Percentiles rank a stretch among this genome's conserved stretches.
Evolutionary conservation across 2,797 vertebrate genomes (phyloP).

Genomic region (Phalanger gymnotis): DNA sequence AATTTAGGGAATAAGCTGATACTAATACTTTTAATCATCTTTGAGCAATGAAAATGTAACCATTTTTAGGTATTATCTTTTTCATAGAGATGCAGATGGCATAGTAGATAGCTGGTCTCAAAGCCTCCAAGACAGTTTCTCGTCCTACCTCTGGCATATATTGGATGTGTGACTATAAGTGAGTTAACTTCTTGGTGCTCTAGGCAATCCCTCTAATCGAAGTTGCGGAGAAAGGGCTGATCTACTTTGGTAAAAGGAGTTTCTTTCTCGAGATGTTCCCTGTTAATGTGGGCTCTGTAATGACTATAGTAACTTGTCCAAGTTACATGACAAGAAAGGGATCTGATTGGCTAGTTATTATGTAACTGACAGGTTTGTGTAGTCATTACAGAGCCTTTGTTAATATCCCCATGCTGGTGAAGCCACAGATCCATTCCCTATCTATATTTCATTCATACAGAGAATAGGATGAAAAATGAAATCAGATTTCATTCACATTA

Average conservation of each 20-base stretch:
- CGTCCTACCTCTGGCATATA: neutral
- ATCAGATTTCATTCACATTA: neutral
- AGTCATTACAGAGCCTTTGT: neutral
- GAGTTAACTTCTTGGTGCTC: neutral
- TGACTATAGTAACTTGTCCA: neutral
- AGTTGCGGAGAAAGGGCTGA: neutral
- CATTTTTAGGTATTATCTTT: neutral
- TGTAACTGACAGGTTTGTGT: neutral
- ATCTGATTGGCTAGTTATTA: neutral
- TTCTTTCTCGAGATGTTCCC: neutral
- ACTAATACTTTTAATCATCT: neutral
- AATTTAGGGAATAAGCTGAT: neutral
- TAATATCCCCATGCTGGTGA: neutral
- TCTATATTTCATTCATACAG: neutral
- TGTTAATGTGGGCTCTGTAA: neutral
- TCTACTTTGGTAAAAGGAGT: neutral
- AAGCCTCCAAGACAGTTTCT: neutral
- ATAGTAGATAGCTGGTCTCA: neutral
- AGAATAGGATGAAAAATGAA: neutral
- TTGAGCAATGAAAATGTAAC: neutral
- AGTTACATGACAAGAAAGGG: neutral
- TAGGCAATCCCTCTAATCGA: neutral
- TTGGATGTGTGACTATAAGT: neutral
- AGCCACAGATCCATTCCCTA: neutral
- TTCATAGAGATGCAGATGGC: neutral